Evolutionary conservation across 2,797 vertebrate genomes (phyloP).

Genomic region (Typhlichthys eigenmanni): DNA sequence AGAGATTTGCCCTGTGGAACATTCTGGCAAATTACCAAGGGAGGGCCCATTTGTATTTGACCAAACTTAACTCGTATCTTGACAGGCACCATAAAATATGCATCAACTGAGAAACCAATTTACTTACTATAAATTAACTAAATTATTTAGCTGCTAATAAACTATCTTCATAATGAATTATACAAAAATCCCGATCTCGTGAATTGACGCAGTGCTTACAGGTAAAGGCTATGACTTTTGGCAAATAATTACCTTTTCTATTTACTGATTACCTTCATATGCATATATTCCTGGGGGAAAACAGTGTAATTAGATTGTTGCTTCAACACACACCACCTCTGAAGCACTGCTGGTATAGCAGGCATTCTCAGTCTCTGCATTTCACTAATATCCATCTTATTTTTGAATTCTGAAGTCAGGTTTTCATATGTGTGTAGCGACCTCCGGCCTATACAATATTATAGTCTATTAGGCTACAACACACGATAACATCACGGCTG

Average conservation of each 20-base stretch:
- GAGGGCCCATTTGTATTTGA: slow-evolving; percentile 72
- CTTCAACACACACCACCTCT: slow-evolving; percentile 65
- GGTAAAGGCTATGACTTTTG: slow-evolving; percentile 69
- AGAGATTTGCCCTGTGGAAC: slow-evolving; percentile 65
- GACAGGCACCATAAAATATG: slow-evolving; percentile 77
- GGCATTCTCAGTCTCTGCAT: slow-evolving; percentile 26
- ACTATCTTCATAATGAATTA: slow-evolving; percentile 56
- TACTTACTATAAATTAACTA: slow-evolving; percentile 74
- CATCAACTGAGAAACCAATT: slow-evolving; percentile 68
- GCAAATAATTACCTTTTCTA: slow-evolving; percentile 77
- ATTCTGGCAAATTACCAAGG: slow-evolving; percentile 66
- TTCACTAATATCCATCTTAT: slow-evolving; percentile 13
- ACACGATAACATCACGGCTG: too few relatives aligned
- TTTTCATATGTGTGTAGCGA: too few relatives aligned
- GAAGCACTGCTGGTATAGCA: slow-evolving; percentile 42
- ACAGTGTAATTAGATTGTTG: slow-evolving; percentile 77
- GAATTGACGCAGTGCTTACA: slow-evolving; percentile 61
- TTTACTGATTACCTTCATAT: slow-evolving; percentile 78
- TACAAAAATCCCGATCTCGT: slow-evolving; percentile 42
- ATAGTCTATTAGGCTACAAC: too few relatives aligned
- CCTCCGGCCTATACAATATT: too few relatives aligned
- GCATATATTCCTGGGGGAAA: slow-evolving; percentile 67
- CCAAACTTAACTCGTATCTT: slow-evolving; percentile 74
- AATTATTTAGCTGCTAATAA: slow-evolving; percentile 75
- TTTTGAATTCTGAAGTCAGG: too few relatives aligned